These are phyloP conservation scores for Chironomus riparius DNA, from an alignment of 2,888 invertebrate genomes.

Conservation along the genomic window DNA sequence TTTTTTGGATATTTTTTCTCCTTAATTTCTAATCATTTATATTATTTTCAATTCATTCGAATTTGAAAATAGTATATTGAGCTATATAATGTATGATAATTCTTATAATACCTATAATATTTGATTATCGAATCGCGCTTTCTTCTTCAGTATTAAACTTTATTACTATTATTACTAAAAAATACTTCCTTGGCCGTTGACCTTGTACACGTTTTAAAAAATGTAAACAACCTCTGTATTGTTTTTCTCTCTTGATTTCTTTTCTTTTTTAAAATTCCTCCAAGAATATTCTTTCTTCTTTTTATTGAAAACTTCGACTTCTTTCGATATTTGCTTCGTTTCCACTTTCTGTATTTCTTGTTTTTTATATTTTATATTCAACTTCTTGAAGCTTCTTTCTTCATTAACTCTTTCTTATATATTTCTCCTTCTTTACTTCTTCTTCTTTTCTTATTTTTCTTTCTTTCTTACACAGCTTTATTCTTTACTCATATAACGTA, in stretches of 20 bases:
- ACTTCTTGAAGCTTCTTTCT: background rate
- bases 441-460: background rate
- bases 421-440: background rate
- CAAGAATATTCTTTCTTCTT: slow-evolving; percentile 18
- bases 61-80: too few species aligned
- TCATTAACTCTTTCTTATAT: background rate
- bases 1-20: background rate
- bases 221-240: slow-evolving; percentile 28
- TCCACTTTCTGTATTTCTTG: slow-evolving; percentile 6
- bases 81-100: background rate
- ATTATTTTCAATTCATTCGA: too few species aligned
- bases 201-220: slow-evolving; percentile 26
- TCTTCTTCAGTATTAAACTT: background rate
- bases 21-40: background rate
- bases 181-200: slow-evolving; percentile 27
- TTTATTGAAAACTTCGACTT: slow-evolving; percentile 24
- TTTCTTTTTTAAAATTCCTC: slow-evolving; percentile 21
- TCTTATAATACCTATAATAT: too few species aligned
- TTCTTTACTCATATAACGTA: background rate
- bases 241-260: slow-evolving; percentile 21
- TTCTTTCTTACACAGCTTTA: background rate
- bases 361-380: slow-evolving; percentile 1
- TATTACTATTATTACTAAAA: slow-evolving; percentile 5
- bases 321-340: slow-evolving; percentile 1
- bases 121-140: too few species aligned